Base-by-base conservation (phyloP, 2,797 vertebrate species). In the Esox lucius region DNA sequence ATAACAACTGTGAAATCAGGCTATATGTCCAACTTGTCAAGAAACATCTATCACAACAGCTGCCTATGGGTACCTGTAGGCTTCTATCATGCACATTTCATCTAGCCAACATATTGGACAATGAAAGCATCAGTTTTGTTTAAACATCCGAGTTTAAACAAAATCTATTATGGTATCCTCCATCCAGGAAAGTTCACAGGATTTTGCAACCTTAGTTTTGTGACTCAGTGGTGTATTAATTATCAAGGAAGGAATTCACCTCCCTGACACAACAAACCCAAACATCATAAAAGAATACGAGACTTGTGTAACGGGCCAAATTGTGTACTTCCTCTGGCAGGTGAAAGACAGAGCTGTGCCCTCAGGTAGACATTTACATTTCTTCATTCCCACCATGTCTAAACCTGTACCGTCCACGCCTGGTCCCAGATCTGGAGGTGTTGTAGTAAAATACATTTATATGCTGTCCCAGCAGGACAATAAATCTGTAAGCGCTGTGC, bases 111-210 rank as follows among this genome's bases (percentile, higher is more conserved):
- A 42, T 31, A 42, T 42, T 42, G 39, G 5, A 42, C 2, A 42
- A 6, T 3, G 3, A 42, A 42, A 7, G 42, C 42, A 42, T 46
- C 42, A 13, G 42, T 46, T 46, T 46, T 46, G 42, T 46, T 46
- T 4, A 46, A 46, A 46, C 42, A 46, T 42, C 9, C 84, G 0
- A 82, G 87, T 71, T 78, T 62, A 39, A 24, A 81, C 87, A 78
- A 17, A 77, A 59, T 5, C 35, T 39, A 39, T 39, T 3, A 39
- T 39, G 35, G 35, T 39, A 39, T 39, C 35, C 56, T 66, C 53
- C 22, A 49, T 68, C 61, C 28, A 62, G 71, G 15, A 35, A 49
- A 49, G 65, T 42, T 42, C 9, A 42, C 39, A 6, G 39, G 42
- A 42, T 42, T 42, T 42, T 6, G 39, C 39, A 42, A 42, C 17